Base-by-base conservation (phyloP, 2,113 vertebrate genomes). In the Engraulis encrasicolus region DNA sequence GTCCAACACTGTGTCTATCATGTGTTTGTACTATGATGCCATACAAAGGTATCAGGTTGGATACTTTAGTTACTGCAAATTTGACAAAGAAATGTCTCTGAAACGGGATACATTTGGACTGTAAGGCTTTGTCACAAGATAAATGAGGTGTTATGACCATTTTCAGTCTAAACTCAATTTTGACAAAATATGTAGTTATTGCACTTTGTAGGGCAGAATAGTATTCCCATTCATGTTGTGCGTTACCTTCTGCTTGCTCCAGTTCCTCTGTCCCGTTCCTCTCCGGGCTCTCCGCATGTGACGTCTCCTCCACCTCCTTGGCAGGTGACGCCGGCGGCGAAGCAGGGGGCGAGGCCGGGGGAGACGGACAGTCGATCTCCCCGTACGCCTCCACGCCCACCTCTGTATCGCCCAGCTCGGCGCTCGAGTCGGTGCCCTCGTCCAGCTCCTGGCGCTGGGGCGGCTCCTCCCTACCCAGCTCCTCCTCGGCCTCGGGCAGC, bases 361-460 rank as follows among this genome's bases (percentile, higher is more conserved):
- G 86, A 0, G 89, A 91, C 58, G 90, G 91, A 58, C 85, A 88
- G 36, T 89, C 92, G 50, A 92, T 90, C 84, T 95, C 94, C 17
- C 83, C 90, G 89, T 92, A 93, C 49, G 93, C 93, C 82, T 97
- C 96, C 0, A 93, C 90, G 0, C 88, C 93, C 48, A 91, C 88
- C 85, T 94, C 96, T 1, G 92, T 90, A 40, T 94, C 92, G 58
- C 89, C 92, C 37, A 95, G 89, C n/a, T 95, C 94, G 3, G 93
- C 88, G 1, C 90, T 94, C 79, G 94, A 81, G 78, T 94, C 93
- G 74, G 85, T 94, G n/a, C n/a, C n/a, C n/a, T n/a, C n/a, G 40
- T 95, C 95, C 49, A 94, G 90, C 84, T 95, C 94, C 82, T 95
- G 94, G 17, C 94, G 92, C 20, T 93, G 94, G 1, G 90, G 87